Evolutionary conservation across 2,113 vertebrate genomes (phyloP).

Genomic region (Haemorhous mexicanus): DNA sequence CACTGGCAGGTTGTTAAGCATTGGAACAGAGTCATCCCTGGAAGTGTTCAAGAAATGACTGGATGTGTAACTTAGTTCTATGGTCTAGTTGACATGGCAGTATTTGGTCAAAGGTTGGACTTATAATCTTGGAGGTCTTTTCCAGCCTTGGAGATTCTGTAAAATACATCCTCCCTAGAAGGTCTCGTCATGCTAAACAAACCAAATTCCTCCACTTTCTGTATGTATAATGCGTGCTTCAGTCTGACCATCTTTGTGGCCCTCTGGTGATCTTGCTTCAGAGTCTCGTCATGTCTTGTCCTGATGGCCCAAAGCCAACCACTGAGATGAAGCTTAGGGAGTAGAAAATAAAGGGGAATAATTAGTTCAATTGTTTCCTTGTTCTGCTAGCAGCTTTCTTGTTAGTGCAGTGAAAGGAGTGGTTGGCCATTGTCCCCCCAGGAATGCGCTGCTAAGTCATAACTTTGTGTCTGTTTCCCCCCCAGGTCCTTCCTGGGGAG

Average conservation of each 20-base stretch:
- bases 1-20: not conserved
- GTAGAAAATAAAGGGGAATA: not conserved
- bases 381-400: rapidly evolving
- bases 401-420: not conserved
- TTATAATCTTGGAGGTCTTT: not conserved
- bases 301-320: not conserved
- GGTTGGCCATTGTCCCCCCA: not conserved
- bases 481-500: not conserved
- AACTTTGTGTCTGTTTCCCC: not conserved
- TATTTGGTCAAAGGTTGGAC: not conserved
- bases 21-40: not conserved
- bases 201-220: not conserved
- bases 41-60: not conserved
- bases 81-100: not conserved
- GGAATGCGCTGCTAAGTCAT: not conserved
- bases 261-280: not conserved
- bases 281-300: not conserved
- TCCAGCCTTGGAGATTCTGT: not conserved
- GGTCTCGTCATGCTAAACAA: not conserved
- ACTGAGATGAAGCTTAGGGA: not conserved
- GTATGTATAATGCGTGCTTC: not conserved
- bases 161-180: not conserved
- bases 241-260: not conserved
- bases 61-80: not conserved
- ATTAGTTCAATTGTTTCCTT: not conserved